Conservation (phyloP, 2,113 vertebrate species). For the Eonycteris spelaea region DNA sequence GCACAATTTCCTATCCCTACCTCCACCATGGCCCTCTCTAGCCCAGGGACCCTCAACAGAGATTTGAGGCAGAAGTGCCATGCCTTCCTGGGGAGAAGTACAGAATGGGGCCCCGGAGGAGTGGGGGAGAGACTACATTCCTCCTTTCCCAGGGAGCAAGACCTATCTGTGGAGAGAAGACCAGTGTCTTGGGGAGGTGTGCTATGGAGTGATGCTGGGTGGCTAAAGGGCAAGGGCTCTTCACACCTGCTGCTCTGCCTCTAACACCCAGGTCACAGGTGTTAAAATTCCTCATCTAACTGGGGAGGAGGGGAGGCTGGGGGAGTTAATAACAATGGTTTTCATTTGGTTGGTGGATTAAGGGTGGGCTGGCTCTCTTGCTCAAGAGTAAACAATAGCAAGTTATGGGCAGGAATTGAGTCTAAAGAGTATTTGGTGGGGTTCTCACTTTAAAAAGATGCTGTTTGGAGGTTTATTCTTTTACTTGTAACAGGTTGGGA, state of each 20-base stretch:
- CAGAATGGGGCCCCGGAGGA: neutral
- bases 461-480: neutral
- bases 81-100: neutral
- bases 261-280: too few relatives aligned
- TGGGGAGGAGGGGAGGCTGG: too few relatives aligned
- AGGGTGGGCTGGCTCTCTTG: neutral
- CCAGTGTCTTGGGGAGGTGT: too few relatives aligned
- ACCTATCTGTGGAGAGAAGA: neutral
- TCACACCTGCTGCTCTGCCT: neutral
- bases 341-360: neutral
- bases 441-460: conserved; percentile 10
- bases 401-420: neutral
- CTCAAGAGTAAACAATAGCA: neutral
- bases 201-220: fast-evolving
- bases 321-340: neutral
- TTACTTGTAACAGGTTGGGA: conserved; percentile 20
- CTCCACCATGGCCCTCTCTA: neutral
- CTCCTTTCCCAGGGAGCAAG: fast-evolving
- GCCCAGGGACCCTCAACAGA: neutral
- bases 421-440: neutral
- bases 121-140: too few relatives aligned
- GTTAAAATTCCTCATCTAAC: too few relatives aligned
- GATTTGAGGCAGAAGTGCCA: too few relatives aligned
- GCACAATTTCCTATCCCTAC: neutral
- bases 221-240: fast-evolving